phyloP scores from a whole-genome alignment of 2,888 invertebrate species.

The Podotricha telesiphe region DNA sequence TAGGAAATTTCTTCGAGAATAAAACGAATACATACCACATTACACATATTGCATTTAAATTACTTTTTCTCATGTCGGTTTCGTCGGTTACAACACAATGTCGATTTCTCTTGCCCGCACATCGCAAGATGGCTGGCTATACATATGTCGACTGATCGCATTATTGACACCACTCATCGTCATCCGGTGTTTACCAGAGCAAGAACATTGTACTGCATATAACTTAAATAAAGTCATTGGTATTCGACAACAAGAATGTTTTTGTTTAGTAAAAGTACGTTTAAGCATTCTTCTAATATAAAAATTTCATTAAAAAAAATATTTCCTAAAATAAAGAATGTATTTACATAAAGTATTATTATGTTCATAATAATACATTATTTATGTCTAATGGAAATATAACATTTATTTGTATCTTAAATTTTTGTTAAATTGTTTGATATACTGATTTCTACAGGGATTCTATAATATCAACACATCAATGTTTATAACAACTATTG shows the following conservation, averaged over 20 bases:
- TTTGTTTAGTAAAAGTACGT: slow-evolving; percentile 65
- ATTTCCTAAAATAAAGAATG: no score
- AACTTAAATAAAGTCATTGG: slow-evolving; percentile 67
- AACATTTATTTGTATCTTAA: neutral
- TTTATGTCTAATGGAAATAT: no score
- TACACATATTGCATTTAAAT: slow-evolving; percentile 54
- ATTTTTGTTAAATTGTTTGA: neutral
- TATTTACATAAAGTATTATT: no score
- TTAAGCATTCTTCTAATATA: slow-evolving; percentile 50
- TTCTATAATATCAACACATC: neutral
- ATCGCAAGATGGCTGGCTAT: slow-evolving; percentile 19
- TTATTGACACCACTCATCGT: slow-evolving; percentile 40
- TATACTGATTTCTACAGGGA: neutral
- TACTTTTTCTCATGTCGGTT: slow-evolving; percentile 41
- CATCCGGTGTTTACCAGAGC: slow-evolving; percentile 74
- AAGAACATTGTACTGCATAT: slow-evolving; percentile 58
- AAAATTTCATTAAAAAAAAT: neutral
- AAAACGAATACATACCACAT: slow-evolving; percentile 45
- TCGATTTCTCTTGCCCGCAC: slow-evolving; percentile 14
- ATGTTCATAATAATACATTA: neutral
- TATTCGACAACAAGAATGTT: slow-evolving; percentile 62
- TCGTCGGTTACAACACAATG: slow-evolving; percentile 34
- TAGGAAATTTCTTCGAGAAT: neutral
- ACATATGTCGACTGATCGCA: slow-evolving; percentile 31
- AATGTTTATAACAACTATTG: neutral